phyloP scores from a whole-genome alignment of 2,888 invertebrate genomes.

The Corbicula japonica region DNA sequence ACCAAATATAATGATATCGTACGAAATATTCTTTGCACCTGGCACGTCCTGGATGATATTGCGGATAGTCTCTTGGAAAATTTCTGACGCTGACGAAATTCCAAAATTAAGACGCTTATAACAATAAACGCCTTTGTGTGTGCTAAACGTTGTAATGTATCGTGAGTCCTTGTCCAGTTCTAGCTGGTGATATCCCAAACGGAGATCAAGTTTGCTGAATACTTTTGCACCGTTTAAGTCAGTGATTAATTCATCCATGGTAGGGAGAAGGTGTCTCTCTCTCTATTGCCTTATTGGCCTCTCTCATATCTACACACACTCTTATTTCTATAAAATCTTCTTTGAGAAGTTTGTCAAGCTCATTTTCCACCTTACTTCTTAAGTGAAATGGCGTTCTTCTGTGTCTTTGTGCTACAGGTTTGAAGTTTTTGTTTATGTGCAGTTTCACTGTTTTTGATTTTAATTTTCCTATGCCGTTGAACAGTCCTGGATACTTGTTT shows the following conservation, averaged over 20 bases:
- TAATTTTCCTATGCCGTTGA: slow-evolving; percentile 54
- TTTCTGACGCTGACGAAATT: no score
- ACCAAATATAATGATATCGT: slow-evolving; percentile 85
- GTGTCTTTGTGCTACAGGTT: slow-evolving; percentile 43
- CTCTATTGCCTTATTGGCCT: slow-evolving; percentile 66
- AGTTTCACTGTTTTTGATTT: slow-evolving; percentile 47
- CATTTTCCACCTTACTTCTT: slow-evolving; percentile 47
- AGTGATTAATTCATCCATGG: slow-evolving; percentile 64
- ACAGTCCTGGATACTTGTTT: no score
- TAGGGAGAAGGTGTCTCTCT: slow-evolving; percentile 66
- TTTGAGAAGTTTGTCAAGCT: slow-evolving; percentile 53
- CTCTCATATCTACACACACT: slow-evolving; percentile 71
- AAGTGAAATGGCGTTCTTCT: slow-evolving; percentile 57
- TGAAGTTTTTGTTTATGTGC: slow-evolving; percentile 48
- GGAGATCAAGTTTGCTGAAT: slow-evolving; percentile 69
- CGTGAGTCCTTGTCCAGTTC: slow-evolving; percentile 70
- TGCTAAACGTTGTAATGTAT: slow-evolving; percentile 64
- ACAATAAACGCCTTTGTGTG: slow-evolving; percentile 65
- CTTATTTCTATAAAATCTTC: slow-evolving; percentile 63
- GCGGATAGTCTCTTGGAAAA: slow-evolving; percentile 86
- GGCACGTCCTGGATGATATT: slow-evolving; percentile 81
- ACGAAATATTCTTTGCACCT: slow-evolving; percentile 83
- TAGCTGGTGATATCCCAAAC: slow-evolving; percentile 70
- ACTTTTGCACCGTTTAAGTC: slow-evolving; percentile 66
- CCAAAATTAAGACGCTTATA: slow-evolving; percentile 72